phyloP scores from a whole-genome alignment of 2,113 vertebrate species.

The Notarius quadriscutis region DNA sequence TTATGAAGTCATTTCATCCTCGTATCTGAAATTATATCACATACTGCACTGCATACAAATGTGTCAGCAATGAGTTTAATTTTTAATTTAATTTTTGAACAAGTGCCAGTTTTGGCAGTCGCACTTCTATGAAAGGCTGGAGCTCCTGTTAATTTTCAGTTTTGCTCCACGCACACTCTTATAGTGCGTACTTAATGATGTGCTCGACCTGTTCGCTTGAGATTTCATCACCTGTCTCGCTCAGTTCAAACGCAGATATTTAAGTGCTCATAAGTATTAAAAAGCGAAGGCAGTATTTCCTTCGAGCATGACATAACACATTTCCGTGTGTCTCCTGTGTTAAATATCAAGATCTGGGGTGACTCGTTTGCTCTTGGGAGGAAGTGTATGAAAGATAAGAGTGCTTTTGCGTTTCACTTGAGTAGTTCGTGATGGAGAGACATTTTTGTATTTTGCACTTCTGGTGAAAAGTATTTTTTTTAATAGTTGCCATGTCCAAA shows the following conservation, averaged over 20 bases:
- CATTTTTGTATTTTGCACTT: background rate
- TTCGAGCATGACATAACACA: background rate
- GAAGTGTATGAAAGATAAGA: background rate
- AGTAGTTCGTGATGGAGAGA: too few species aligned
- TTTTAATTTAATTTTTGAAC: background rate
- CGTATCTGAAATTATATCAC: background rate
- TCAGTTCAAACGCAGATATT: background rate
- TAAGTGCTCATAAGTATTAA: background rate
- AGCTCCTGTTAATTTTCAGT: background rate
- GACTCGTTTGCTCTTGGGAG: background rate
- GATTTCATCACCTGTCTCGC: background rate
- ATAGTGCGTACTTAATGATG: background rate
- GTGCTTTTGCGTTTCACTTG: too few species aligned
- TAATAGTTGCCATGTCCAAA: background rate
- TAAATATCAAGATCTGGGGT: background rate
- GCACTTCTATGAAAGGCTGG: background rate
- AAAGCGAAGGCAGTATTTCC: background rate
- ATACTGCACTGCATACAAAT: background rate
- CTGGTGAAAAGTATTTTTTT: background rate
- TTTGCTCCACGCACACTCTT: background rate
- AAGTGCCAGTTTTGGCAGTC: background rate
- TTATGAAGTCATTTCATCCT: background rate
- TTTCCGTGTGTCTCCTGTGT: slow-evolving; percentile 2
- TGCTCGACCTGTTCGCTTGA: background rate
- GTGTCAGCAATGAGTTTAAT: background rate